Evolutionary conservation across 2,797 vertebrate species (phyloP).

Genomic region (Botia almorhae): DNA sequence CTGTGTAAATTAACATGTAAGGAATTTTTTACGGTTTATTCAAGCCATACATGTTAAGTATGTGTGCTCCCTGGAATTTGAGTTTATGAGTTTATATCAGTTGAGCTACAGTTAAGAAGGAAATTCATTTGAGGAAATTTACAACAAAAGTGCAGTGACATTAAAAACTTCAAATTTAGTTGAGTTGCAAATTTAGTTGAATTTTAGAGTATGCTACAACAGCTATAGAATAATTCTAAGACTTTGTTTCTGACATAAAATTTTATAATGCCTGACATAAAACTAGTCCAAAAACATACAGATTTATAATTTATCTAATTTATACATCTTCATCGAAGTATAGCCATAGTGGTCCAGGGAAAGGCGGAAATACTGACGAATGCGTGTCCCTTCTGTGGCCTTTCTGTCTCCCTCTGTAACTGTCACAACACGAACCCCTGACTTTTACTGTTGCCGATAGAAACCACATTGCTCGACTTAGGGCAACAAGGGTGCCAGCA

Average conservation of each 20-base stretch:
- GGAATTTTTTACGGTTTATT: too few relatives aligned
- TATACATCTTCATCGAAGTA: not conserved
- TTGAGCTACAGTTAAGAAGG: too few relatives aligned
- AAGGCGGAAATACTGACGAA: constrained; percentile 45
- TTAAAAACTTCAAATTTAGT: too few relatives aligned
- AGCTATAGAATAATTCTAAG: too few relatives aligned
- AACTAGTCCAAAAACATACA: not conserved
- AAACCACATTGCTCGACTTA: constrained; percentile 70
- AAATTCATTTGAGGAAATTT: too few relatives aligned
- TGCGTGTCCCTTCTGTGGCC: constrained; percentile 34
- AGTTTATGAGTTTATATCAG: too few relatives aligned
- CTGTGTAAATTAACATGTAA: not conserved
- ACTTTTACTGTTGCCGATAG: constrained; percentile 65
- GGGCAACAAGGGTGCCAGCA: constrained; percentile 47
- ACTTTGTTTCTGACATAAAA: too few relatives aligned
- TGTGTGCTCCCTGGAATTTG: too few relatives aligned
- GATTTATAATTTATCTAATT: not conserved
- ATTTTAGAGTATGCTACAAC: too few relatives aligned
- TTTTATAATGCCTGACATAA: not conserved
- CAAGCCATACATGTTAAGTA: too few relatives aligned
- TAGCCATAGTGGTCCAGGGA: constrained; percentile 7
- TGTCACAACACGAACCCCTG: constrained; percentile 56
- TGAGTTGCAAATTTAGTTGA: too few relatives aligned
- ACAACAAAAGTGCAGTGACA: too few relatives aligned
- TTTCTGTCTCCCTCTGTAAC: constrained; percentile 45